Evolutionary conservation across 2,113 vertebrate species (phyloP), one percentile per base, ranked within the genome.

Genomic region (Triplophysa tibetana): DNA sequence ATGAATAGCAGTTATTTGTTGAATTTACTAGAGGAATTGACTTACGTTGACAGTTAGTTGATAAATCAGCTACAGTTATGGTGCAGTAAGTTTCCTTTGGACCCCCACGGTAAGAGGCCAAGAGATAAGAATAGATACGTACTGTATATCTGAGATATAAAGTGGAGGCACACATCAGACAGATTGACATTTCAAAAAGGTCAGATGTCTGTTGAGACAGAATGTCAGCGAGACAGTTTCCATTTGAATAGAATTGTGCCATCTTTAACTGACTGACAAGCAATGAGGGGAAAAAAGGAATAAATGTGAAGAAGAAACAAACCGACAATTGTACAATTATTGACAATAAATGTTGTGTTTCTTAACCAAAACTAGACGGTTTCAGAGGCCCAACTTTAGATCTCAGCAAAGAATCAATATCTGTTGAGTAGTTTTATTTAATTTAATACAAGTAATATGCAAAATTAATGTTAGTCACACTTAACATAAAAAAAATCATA

Each of bases 121-220:
- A 21, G 45, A 7, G 56, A 0, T 74, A 11, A 43, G 33, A 61
- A 73, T 16, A 17, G 1, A 61, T 48, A 56, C 48, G 69, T 41
- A 38, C 33, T 38, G 33, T 33, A 33, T 33, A 23, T 33, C 14
- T 72, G 52, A 63, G 54, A 78, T 26, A 24, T 26, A 24, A 12
- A 23, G 69, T 73, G 52, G 69, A 64, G 29, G 61, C 45, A 61
- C 26, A 58, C 58, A 19, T 26, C 14, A 70, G 74, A 64, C 41
- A 56, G 68, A 24, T 26, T 85, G 83, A 82, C 83, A 83, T 86
- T 86, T 81, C 16, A 60, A n/a, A 85, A 86, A 86, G 85, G 79
- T 85, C 83, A 85, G 69, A 65, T 52, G 38, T 75, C 58, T 80
- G 70, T 43, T 77, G 8, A 74, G 60, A 75, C 48, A 52, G 61